These are phyloP conservation scores for Drosophila lutescens DNA, from an alignment of 2,888 invertebrate genomes.

Conservation along the genomic window DNA sequence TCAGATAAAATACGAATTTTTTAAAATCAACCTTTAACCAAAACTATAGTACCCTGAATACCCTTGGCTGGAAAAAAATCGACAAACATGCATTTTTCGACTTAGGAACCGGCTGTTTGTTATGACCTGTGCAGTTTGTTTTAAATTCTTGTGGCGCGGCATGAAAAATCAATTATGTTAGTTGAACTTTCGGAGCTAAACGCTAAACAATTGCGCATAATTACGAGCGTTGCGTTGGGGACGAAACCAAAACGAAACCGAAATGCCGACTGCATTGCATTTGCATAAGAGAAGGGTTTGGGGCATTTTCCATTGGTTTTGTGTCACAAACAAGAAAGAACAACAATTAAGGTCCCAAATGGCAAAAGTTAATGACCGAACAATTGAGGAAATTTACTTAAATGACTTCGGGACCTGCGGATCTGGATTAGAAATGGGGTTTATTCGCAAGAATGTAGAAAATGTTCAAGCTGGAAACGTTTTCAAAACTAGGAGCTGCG, in stretches of 20 bases:
- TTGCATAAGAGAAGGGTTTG: slow-evolving; percentile 54
- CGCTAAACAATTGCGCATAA: slow-evolving; percentile 80
- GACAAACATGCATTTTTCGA: slow-evolving; percentile 32
- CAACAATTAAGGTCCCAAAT: slow-evolving; percentile 64
- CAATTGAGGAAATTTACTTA: slow-evolving; percentile 50
- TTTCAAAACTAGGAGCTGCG: slow-evolving; percentile 24
- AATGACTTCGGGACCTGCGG: slow-evolving; percentile 17
- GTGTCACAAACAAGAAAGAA: slow-evolving; percentile 42
- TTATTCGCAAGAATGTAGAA: slow-evolving; percentile 41
- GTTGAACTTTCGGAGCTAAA: slow-evolving; percentile 70
- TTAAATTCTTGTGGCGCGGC: slow-evolving; percentile 49
- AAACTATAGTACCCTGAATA: slow-evolving; percentile 1
- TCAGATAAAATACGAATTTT: background rate
- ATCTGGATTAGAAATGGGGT: slow-evolving; percentile 16
- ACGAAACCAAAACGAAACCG: slow-evolving; percentile 21
- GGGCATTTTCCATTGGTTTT: slow-evolving; percentile 1
- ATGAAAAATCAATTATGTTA: slow-evolving; percentile 74
- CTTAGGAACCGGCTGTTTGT: slow-evolving; percentile 22
- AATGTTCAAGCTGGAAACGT: slow-evolving; percentile 11
- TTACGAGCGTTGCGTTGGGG: slow-evolving; percentile 52
- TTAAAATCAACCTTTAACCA: background rate
- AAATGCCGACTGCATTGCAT: slow-evolving; percentile 63
- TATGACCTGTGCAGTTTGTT: slow-evolving; percentile 34
- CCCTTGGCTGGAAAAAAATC: slow-evolving; percentile 12
- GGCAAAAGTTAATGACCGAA: slow-evolving; percentile 72